These are phyloP conservation scores for Tinea semifulvella DNA, from an alignment of 2,888 invertebrate genomes.

Conservation along the genomic window DNA sequence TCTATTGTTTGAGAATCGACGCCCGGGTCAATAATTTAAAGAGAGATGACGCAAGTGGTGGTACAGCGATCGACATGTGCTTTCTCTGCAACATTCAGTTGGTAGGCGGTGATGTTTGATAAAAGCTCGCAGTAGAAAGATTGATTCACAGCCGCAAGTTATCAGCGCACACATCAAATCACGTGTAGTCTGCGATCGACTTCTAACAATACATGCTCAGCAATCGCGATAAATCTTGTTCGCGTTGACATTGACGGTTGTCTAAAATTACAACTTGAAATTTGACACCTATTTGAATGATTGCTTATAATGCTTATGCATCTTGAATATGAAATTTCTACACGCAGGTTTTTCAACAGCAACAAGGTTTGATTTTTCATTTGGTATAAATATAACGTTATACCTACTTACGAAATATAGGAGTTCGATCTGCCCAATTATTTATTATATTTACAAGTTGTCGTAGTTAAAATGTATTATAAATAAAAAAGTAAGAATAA, in stretches of 20 bases:
- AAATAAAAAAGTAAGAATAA: background rate
- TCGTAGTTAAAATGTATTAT: background rate
- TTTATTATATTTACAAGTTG: too few species aligned
- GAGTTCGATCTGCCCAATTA: too few species aligned
- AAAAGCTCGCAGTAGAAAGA: slow-evolving; percentile 35
- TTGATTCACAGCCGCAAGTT: slow-evolving; percentile 53
- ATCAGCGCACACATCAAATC: slow-evolving; percentile 48
- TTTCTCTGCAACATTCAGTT: background rate
- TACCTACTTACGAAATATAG: too few species aligned
- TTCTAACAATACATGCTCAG: slow-evolving; percentile 35
- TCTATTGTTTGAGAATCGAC: too few species aligned
- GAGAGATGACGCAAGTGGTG: slow-evolving; percentile 12
- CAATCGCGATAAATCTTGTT: slow-evolving; percentile 52
- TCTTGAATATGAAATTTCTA: too few species aligned
- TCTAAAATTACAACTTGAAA: slow-evolving; percentile 35
- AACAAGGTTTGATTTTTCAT: too few species aligned
- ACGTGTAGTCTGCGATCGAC: slow-evolving; percentile 39
- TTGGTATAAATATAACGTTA: too few species aligned
- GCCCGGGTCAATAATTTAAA: slow-evolving; percentile 4
- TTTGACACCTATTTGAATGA: slow-evolving; percentile 48
- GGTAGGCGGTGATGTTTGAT: slow-evolving; percentile 38
- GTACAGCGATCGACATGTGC: slow-evolving; percentile 32
- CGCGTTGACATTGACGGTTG: slow-evolving; percentile 34
- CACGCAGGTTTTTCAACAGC: too few species aligned
- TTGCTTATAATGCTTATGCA: too few species aligned